Conservation (phyloP, 92 coral and sea anemone genomes). For the Porites evermanni region DNA sequence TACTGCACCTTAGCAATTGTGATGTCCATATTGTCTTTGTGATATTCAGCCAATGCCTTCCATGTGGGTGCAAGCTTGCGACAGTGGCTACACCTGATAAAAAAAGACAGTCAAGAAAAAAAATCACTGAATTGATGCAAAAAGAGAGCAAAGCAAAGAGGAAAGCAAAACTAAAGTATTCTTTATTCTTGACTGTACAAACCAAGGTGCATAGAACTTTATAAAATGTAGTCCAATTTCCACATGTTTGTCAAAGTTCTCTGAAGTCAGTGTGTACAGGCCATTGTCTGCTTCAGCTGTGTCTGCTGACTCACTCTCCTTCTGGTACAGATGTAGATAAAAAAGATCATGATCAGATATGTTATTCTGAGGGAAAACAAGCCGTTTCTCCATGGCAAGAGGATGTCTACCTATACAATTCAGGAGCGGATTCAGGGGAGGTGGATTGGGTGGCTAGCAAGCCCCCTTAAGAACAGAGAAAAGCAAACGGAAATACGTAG, state of each 20-base stretch:
- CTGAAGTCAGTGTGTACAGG: conserved; percentile 74
- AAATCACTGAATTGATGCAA: no score
- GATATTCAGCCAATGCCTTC: conserved; percentile 83
- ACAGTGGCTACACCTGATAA: conserved; percentile 93
- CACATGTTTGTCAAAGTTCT: conserved; percentile 83
- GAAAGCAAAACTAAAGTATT: no score
- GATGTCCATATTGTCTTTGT: conserved; percentile 75
- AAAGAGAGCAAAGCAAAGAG: no score
- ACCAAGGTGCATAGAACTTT: conserved; percentile 99
- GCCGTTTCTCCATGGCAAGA: no score
- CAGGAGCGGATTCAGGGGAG: no score
- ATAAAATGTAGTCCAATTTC: conserved; percentile 91
- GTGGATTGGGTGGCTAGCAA: no score
- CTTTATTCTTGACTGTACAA: background rate
- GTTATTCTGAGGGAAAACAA: background rate
- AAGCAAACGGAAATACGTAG: no score
- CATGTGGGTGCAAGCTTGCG: conserved; percentile 92
- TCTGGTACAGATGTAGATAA: background rate
- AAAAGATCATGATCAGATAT: no score
- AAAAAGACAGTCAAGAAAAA: no score
- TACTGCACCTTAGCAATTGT: conserved; percentile 85
- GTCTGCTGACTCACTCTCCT: conserved; percentile 20
- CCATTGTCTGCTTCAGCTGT: conserved; percentile 69
- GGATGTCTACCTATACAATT: no score
- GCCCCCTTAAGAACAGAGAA: no score